phyloP scores from a whole-genome alignment of 2,797 vertebrate genomes.

The Euphonia xanthogaster region DNA sequence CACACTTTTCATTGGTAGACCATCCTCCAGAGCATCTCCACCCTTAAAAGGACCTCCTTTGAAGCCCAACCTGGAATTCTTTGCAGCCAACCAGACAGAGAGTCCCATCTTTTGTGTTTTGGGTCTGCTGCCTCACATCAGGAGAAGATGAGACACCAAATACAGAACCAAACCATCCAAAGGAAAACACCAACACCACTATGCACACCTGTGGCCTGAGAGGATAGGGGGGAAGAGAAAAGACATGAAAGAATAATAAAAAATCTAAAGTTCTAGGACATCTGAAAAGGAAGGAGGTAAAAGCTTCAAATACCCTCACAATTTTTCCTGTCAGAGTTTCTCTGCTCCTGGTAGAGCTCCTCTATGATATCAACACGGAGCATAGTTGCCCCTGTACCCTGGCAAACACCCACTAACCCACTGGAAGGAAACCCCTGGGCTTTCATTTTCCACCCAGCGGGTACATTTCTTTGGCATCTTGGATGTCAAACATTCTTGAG shows the following conservation, averaged over 20 bases:
- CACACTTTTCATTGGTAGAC: background rate
- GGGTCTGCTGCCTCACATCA: background rate
- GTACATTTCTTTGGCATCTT: background rate
- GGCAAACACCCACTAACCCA: background rate
- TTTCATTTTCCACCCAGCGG: background rate
- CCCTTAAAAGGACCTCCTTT: background rate
- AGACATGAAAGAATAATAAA: background rate
- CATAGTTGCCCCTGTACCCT: rapidly evolving
- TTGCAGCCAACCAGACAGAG: rapidly evolving
- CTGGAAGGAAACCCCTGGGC: background rate
- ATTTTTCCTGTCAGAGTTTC: background rate
- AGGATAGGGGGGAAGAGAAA: background rate
- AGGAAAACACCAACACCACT: background rate
- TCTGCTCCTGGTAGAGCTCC: background rate
- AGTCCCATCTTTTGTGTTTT: background rate
- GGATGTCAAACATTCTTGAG: conserved; percentile 18
- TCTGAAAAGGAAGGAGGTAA: background rate
- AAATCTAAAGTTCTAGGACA: background rate
- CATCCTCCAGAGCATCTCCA: background rate
- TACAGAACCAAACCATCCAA: background rate
- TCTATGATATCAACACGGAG: background rate
- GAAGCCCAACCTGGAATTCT: background rate
- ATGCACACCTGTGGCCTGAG: background rate
- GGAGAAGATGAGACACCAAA: background rate
- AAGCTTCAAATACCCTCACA: background rate